These are phyloP conservation scores for Lysandra coridon DNA, from an alignment of 2,888 invertebrate species.

Conservation along the genomic window DNA sequence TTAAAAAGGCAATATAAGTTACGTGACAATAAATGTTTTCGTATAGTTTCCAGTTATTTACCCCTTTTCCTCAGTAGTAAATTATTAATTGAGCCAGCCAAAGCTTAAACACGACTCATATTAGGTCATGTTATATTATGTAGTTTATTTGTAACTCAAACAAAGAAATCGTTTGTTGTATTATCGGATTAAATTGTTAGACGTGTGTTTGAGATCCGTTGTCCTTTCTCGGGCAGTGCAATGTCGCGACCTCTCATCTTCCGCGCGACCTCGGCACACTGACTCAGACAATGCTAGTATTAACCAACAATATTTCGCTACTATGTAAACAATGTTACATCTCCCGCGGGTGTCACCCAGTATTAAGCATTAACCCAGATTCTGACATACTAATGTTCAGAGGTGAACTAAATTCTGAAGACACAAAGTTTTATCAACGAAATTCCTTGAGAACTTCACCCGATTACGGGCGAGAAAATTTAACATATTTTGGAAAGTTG, in stretches of 20 bases:
- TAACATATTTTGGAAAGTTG: not conserved
- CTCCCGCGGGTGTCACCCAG: not conserved
- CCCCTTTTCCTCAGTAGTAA: too few species aligned
- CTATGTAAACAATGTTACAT: not conserved
- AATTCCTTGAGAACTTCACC: not conserved
- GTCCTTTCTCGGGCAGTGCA: conserved; percentile 10
- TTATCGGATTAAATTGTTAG: not conserved
- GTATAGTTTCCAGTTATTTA: too few species aligned
- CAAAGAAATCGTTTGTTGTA: not conserved
- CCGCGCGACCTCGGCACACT: not conserved
- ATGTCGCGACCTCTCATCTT: conserved; percentile 4
- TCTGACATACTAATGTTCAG: not conserved
- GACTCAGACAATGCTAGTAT: conserved; percentile 5
- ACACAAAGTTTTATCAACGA: not conserved
- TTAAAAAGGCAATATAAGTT: not conserved
- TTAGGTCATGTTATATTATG: too few species aligned
- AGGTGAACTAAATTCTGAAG: conserved; percentile 1
- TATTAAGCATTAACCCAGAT: not conserved
- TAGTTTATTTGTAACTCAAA: not conserved
- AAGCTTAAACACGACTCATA: too few species aligned
- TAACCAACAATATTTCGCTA: not conserved
- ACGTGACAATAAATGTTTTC: not conserved
- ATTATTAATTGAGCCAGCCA: too few species aligned
- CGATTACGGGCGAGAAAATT: not conserved
- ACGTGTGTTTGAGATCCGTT: not conserved